phyloP scores from a whole-genome alignment of 2,113 vertebrate genomes.

The Lota lota region DNA sequence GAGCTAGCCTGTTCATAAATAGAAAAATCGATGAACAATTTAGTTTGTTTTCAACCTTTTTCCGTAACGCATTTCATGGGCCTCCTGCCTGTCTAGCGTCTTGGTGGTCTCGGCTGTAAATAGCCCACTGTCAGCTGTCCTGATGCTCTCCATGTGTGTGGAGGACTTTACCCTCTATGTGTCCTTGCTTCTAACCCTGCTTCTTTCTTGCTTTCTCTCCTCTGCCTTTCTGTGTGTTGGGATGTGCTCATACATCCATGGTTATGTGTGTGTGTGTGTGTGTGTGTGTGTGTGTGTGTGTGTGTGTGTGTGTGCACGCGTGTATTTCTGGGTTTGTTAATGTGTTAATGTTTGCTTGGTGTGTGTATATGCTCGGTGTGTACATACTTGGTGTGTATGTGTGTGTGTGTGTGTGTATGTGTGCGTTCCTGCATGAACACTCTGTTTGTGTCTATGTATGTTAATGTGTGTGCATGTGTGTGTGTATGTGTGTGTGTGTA shows the following conservation, averaged over 20 bases:
- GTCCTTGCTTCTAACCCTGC: conserved; percentile 62
- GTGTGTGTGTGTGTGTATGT: conserved; percentile 11
- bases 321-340: conserved; percentile 13
- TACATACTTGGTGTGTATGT: conserved; percentile 4
- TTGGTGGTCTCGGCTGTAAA: conserved; percentile 23
- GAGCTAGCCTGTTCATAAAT: too few species aligned
- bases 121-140: conserved; percentile 6
- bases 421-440: conserved; percentile 9
- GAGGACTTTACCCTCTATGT: conserved; percentile 35
- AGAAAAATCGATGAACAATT: neutral
- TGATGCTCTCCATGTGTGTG: conserved; percentile 19
- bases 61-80: neutral
- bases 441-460: conserved; percentile 26
- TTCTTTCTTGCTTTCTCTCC: conserved; percentile 49
- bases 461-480: conserved; percentile 26
- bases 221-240: conserved; percentile 42
- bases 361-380: conserved; percentile 5
- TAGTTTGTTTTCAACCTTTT: neutral
- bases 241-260: neutral
- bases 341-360: conserved; percentile 4
- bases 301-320: conserved; percentile 6
- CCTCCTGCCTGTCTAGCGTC: conserved; percentile 33
- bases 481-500: neutral
- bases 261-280: conserved; percentile 3
- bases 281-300: conserved; percentile 15